Evolutionary conservation across 2,113 vertebrate genomes (phyloP).

Genomic region (Hypomesus transpacificus): DNA sequence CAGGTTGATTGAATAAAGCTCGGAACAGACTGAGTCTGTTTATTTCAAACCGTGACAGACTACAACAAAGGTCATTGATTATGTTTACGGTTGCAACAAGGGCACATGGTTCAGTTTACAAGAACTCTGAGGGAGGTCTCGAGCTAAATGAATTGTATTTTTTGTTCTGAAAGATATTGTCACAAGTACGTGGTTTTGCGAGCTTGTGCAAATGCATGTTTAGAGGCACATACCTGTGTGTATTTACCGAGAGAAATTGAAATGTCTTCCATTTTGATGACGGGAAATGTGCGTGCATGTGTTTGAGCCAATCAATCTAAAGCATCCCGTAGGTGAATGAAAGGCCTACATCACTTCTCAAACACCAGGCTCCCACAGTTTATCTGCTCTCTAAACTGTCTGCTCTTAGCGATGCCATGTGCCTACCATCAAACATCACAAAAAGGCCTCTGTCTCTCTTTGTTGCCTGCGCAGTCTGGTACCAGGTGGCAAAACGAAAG

Average conservation of each 20-base stretch:
- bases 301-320: background rate
- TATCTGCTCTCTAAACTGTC: constrained; percentile 6
- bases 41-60: too few species aligned
- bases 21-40: too few species aligned
- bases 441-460: background rate
- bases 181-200: background rate
- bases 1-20: too few species aligned
- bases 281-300: too few species aligned
- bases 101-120: too few species aligned
- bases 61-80: too few species aligned
- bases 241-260: constrained; percentile 1
- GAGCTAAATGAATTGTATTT: too few species aligned
- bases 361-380: background rate
- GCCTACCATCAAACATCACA: background rate
- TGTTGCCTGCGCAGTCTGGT: too few species aligned
- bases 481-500: background rate
- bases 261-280: too few species aligned
- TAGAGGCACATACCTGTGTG: background rate
- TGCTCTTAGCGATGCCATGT: background rate
- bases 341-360: background rate
- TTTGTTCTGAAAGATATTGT: background rate
- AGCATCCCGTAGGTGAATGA: background rate
- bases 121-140: too few species aligned
- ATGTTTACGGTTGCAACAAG: too few species aligned
- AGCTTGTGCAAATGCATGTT: background rate